A percentile compares a stretch with the other conserved stretches of the same genome.
These are phyloP conservation scores for Trissonchulus latispiculum DNA, from an alignment of 2,888 invertebrate species.

Conservation along the genomic window DNA sequence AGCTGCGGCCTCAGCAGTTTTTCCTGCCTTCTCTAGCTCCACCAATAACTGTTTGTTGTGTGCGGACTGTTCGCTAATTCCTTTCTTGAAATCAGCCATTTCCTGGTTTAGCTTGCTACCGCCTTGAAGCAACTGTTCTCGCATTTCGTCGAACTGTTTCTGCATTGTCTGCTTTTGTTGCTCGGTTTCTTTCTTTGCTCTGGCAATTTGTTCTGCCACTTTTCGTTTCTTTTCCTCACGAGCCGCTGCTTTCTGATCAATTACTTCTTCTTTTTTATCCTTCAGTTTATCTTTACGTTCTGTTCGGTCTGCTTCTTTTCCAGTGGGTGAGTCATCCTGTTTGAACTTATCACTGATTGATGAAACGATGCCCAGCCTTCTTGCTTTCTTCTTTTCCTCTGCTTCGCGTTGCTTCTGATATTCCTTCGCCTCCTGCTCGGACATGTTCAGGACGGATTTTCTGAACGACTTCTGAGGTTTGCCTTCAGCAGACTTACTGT, in stretches of 20 bases:
- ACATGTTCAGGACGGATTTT: constrained; percentile 12
- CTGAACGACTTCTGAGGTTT: constrained; percentile 6
- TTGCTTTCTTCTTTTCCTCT: not conserved
- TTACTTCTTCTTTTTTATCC: not conserved
- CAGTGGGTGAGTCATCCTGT: no score
- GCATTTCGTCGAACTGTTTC: constrained; percentile 19
- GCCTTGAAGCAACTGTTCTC: not conserved
- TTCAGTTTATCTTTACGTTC: not conserved
- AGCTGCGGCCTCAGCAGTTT: not conserved
- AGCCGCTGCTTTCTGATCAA: not conserved
- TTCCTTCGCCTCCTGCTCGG: not conserved
- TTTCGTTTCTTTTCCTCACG: not conserved
- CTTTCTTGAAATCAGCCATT: constrained; percentile 18
- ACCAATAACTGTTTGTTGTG: not conserved
- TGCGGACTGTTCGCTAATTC: not conserved
- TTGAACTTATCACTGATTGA: not conserved
- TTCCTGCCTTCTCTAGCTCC: not conserved
- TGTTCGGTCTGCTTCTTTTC: no score
- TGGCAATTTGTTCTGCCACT: not conserved
- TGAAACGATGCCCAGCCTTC: constrained; percentile 14
- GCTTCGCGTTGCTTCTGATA: not conserved
- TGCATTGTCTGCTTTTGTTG: constrained; percentile 2
- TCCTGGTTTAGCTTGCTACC: not conserved
- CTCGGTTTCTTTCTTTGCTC: not conserved
- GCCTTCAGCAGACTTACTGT: no score